Percentiles rank a stretch among this genome's conserved stretches.
Evolutionary conservation across 2,888 invertebrate genomes (phyloP).

Genomic region (Microplitis deprimator): DNA sequence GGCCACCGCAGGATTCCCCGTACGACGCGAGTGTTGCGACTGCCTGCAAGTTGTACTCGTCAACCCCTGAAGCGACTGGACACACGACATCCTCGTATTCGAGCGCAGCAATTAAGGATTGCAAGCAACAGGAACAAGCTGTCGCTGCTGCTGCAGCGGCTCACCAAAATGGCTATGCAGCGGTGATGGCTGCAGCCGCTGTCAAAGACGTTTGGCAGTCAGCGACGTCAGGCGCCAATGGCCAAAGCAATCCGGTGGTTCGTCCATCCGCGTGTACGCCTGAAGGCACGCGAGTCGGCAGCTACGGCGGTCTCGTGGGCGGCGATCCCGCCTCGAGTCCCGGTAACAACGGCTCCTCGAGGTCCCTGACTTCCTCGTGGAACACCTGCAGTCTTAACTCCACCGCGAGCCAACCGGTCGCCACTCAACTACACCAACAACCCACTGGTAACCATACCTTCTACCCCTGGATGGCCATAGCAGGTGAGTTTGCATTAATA

Average conservation of each 20-base stretch:
- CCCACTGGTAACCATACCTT: slow-evolving; percentile 93
- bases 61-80: slow-evolving; percentile 76
- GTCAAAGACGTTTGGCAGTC: slow-evolving; percentile 80
- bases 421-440: slow-evolving; percentile 88
- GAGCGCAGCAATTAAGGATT: slow-evolving; percentile 79
- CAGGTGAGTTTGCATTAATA: slow-evolving; percentile 81
- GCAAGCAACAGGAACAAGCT: slow-evolving; percentile 77
- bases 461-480: slow-evolving; percentile 99
- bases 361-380: slow-evolving; percentile 84
- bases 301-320: slow-evolving; percentile 85
- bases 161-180: slow-evolving; percentile 78
- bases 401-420: slow-evolving; percentile 82
- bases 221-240: slow-evolving; percentile 80
- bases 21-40: slow-evolving; percentile 92
- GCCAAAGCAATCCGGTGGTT: slow-evolving; percentile 76
- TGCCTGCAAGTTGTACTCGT: slow-evolving; percentile 86
- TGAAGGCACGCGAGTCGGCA: slow-evolving; percentile 82
- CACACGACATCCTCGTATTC: slow-evolving; percentile 75
- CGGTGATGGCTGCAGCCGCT: slow-evolving; percentile 79
- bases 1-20: slow-evolving; percentile 91
- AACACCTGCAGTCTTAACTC: slow-evolving; percentile 91
- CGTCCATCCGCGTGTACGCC: slow-evolving; percentile 92
- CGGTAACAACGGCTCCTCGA: slow-evolving; percentile 75
- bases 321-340: slow-evolving; percentile 84
- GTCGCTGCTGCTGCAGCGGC: slow-evolving; percentile 71